Percentiles rank a stretch among this genome's conserved stretches.
phyloP scores from a whole-genome alignment of 2,113 vertebrate genomes.

The Phalacrocorax brasilianus region DNA sequence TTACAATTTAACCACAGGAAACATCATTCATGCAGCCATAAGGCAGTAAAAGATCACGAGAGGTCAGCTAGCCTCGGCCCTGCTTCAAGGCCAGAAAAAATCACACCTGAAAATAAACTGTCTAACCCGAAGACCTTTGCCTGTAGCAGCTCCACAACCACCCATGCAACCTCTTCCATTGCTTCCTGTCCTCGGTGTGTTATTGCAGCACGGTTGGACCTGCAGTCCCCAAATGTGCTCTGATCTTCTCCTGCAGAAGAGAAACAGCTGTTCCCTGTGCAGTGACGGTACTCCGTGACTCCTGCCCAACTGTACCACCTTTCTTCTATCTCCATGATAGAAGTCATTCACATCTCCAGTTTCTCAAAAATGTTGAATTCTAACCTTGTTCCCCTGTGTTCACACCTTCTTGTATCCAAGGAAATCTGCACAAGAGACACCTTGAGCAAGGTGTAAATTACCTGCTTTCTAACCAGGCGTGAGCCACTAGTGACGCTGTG shows the following conservation, averaged over 20 bases:
- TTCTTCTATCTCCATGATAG: background rate
- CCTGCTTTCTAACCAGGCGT: background rate
- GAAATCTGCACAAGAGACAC: background rate
- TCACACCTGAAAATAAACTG: background rate
- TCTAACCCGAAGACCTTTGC: background rate
- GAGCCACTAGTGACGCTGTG: background rate
- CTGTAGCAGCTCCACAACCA: background rate
- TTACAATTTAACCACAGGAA: background rate
- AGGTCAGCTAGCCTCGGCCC: background rate
- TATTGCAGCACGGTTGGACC: background rate
- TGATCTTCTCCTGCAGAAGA: background rate
- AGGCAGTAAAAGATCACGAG: background rate
- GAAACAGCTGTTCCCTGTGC: background rate
- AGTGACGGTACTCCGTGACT: background rate
- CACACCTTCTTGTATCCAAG: background rate
- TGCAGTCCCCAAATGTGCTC: background rate
- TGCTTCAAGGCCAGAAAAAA: background rate
- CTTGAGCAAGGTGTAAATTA: background rate
- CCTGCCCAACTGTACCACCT: background rate
- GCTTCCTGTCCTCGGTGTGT: background rate
- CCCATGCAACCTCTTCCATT: background rate
- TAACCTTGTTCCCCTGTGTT: background rate
- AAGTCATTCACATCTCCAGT: background rate
- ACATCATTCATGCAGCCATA: background rate
- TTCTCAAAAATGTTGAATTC: background rate